Percentiles rank a stretch among this genome's conserved stretches.
phyloP scores from a whole-genome alignment of 2,113 vertebrate genomes.

The Thinocorus orbignyianus region DNA sequence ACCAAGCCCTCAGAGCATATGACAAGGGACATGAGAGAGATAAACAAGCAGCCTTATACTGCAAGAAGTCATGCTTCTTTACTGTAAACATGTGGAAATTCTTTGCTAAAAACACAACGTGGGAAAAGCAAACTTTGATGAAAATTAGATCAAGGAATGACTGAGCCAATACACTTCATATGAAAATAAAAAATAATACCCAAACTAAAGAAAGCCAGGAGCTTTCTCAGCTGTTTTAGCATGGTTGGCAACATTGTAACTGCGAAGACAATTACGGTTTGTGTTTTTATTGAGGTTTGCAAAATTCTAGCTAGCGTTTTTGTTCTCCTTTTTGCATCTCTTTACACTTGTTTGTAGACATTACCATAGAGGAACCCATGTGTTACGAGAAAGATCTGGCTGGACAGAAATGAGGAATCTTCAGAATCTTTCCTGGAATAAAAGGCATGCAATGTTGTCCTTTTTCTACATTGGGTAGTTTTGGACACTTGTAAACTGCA shows the following conservation, averaged over 20 bases:
- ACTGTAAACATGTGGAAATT: slow-evolving; percentile 61
- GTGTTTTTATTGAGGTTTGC: background rate
- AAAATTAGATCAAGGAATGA: slow-evolving; percentile 1
- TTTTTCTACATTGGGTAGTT: background rate
- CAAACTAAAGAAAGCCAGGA: background rate
- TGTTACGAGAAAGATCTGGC: background rate
- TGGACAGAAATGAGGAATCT: background rate
- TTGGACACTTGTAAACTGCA: background rate
- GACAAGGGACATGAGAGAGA: background rate
- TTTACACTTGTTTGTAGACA: background rate
- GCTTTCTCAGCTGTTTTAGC: background rate
- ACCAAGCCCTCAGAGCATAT: background rate
- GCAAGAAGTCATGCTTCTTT: slow-evolving; percentile 62
- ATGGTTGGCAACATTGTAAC: background rate
- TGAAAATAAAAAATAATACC: background rate
- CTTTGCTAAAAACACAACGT: background rate
- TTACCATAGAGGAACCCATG: background rate
- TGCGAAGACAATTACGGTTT: background rate
- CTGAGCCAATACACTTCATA: background rate
- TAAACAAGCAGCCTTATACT: slow-evolving; percentile 14
- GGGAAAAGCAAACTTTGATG: slow-evolving; percentile 8
- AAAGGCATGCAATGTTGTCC: background rate
- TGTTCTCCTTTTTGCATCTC: background rate
- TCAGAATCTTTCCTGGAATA: background rate
- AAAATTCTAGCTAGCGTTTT: background rate